phyloP scores from a whole-genome alignment of 1,140 invertebrate species.

The Aricia agestis region DNA sequence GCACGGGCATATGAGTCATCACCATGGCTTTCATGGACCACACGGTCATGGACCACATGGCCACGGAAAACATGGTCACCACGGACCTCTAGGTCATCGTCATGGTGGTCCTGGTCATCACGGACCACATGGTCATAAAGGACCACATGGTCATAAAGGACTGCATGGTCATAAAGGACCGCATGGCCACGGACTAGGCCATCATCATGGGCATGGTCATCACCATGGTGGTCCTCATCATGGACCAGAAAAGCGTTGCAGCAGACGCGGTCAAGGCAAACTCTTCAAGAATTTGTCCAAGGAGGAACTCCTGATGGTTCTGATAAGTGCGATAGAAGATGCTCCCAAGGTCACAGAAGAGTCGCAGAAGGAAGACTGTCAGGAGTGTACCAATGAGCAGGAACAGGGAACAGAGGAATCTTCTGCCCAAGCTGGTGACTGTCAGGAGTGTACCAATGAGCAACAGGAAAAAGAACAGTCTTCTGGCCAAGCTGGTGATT shows the following conservation, averaged over 20 bases:
- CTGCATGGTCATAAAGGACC: background rate
- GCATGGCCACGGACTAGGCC: background rate
- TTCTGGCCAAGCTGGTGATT: background rate
- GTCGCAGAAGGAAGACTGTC: background rate
- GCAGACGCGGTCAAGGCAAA: background rate
- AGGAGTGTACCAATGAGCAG: background rate
- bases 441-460: too few relatives aligned
- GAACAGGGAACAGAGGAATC: too few relatives aligned
- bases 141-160: background rate
- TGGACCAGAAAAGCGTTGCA: too few relatives aligned
- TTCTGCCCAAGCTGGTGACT: too few relatives aligned
- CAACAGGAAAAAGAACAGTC: too few relatives aligned
- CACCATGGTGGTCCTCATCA: background rate
- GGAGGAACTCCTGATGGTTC: background rate
- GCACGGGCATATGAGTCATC: too few relatives aligned
- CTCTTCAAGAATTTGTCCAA: background rate
- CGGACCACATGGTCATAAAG: background rate
- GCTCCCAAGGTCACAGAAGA: background rate
- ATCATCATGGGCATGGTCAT: background rate
- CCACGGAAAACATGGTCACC: background rate
- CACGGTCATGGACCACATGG: background rate
- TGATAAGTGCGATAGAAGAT: slow-evolving; percentile 2
- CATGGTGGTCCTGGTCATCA: background rate
- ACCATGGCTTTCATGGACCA: background rate
- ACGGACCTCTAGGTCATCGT: background rate